Evolutionary conservation across 2,888 invertebrate species (phyloP), one percentile per base, ranked within the genome.

Genomic region (Pristionchus exspectatus): DNA sequence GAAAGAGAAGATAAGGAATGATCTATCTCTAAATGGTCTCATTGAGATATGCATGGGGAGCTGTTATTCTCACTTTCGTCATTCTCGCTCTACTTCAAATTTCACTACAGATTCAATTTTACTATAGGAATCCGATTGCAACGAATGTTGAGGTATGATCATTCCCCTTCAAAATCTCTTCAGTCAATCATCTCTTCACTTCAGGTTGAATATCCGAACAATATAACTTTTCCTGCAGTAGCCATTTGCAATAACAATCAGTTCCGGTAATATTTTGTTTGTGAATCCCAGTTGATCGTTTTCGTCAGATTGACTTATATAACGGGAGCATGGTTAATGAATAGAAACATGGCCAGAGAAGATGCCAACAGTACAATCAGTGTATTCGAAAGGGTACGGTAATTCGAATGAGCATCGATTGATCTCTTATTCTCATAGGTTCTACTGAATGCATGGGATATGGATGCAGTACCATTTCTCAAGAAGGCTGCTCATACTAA

Each of bases 191-290:
- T 33, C 18, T 56, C 21, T 16, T 21, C 14, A 18, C 18, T 77
- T 27, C 87, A 87, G 87, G 94, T 94, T 33, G 93, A 93, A 84
- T 94, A 94, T 90, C 94, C 94, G 16, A 89, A 89, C n/a, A 91
- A 92, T 74, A 92, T 95, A 66, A 88, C 93, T 21, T 95, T 94
- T 87, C 94, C 94, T 16, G 91, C 93, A 27, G 93, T 94, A 4
- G 94, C 94, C 18, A 92, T 94, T 86, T 94, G 94, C 91, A 94
- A 94, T 89, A 94, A 94, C 90, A 94, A 94, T 92, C 94, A 95
- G 88, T 94, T 93, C 91, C 91, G 94, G 92, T 93, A 50, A 59
- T 30, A 4, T 18, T 18, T 33, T 12, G 2, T 3, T 21, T 10
- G 9, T 21, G 21, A n/a, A 33, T 85, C 66, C 27, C 14, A 77